Percentiles rank a stretch among this genome's conserved stretches.
phyloP scores from a whole-genome alignment of 2,888 invertebrate genomes.

The Busseola fusca region DNA sequence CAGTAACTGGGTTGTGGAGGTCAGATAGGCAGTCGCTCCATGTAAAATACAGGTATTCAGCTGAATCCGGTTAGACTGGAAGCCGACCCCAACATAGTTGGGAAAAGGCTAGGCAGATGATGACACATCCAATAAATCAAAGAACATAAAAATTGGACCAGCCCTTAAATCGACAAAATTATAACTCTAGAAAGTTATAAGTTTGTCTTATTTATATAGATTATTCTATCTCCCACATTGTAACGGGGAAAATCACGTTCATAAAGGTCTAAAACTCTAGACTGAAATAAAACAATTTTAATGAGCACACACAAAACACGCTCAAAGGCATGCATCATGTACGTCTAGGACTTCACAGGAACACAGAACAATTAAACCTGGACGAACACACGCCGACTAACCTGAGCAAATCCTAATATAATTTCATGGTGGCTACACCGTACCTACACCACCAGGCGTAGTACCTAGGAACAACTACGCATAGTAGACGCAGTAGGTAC shows the following conservation, averaged over 20 bases:
- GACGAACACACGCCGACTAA: conserved; percentile 52
- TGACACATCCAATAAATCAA: too few relatives aligned
- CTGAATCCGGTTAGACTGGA: too few relatives aligned
- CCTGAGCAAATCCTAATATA: conserved; percentile 58
- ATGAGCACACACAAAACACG: conserved; percentile 23
- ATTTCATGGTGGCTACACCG: conserved; percentile 55
- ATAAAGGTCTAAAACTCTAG: conserved; percentile 9
- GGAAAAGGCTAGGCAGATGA: too few relatives aligned
- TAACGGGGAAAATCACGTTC: background rate
- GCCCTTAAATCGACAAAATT: too few relatives aligned
- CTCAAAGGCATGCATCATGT: conserved; percentile 25
- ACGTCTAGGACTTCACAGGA: conserved; percentile 17
- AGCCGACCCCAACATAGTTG: too few relatives aligned
- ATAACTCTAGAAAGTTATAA: too few relatives aligned
- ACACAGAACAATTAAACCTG: conserved; percentile 54
- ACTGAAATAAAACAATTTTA: conserved; percentile 37
- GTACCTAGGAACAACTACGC: conserved; percentile 35
- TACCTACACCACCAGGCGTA: conserved; percentile 26
- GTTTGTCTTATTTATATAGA: background rate
- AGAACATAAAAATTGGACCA: too few relatives aligned
- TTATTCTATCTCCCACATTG: background rate
- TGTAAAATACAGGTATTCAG: too few relatives aligned
- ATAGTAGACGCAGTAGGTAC: conserved; percentile 21
- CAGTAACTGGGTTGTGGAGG: too few relatives aligned
- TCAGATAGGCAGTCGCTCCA: too few relatives aligned